A percentile compares a stretch with the other conserved stretches of the same genome.
Conservation (phyloP, 2,888 invertebrate genomes). For the Oscheius myriophilus region DNA sequence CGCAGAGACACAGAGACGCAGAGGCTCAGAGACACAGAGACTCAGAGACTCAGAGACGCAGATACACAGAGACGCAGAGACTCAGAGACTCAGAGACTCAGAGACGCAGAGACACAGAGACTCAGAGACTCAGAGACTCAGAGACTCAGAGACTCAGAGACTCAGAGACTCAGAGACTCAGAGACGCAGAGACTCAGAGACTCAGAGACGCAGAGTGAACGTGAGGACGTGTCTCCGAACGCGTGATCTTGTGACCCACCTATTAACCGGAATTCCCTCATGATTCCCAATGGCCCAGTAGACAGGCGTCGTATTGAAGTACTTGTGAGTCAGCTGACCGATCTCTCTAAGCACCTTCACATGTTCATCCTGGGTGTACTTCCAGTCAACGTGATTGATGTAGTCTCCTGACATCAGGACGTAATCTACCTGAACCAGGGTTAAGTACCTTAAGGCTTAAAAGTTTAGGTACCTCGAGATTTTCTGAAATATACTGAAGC, state of each 20-base stretch:
- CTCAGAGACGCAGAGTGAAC: neutral
- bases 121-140: no score
- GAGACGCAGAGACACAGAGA: no score
- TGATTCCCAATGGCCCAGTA: slow-evolving; percentile 96
- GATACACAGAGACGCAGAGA: no score
- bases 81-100: no score
- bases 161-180: no score
- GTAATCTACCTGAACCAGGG: slow-evolving; percentile 73
- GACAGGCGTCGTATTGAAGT: slow-evolving; percentile 85
- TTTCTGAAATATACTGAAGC: slow-evolving; percentile 75
- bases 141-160: no score
- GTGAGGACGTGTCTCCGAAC: neutral
- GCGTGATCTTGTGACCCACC: slow-evolving; percentile 74
- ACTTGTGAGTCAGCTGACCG: slow-evolving; percentile 59
- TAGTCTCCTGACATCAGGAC: slow-evolving; percentile 94
- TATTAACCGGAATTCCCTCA: slow-evolving; percentile 93
- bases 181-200: no score
- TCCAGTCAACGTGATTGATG: slow-evolving; percentile 94
- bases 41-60: no score
- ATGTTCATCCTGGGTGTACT: slow-evolving; percentile 76
- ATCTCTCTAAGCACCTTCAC: slow-evolving; percentile 42
- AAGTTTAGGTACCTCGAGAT: slow-evolving; percentile 54
- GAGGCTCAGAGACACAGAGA: no score
- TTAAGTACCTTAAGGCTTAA: neutral
- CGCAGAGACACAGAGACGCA: no score